Conservation (phyloP, 2,113 vertebrate species). For the Ailurus styani region DNA sequence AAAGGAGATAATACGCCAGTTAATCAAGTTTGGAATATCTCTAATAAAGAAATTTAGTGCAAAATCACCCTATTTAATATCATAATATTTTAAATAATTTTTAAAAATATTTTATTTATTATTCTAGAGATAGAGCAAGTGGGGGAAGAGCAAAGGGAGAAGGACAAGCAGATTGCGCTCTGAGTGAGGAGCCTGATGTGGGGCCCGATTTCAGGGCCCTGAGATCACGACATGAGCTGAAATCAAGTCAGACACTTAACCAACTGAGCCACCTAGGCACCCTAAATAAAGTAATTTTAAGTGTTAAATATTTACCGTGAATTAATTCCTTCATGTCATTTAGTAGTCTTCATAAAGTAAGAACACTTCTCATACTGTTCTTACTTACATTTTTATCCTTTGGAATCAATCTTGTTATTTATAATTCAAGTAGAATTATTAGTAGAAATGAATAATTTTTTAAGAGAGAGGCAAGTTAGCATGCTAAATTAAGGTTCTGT, state of each 20-base stretch:
- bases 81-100: not conserved
- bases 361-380: not conserved
- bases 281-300: constrained; percentile 27
- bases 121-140: not conserved
- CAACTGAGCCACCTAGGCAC: not conserved
- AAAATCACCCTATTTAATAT: not conserved
- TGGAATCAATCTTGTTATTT: not conserved
- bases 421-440: constrained; percentile 27
- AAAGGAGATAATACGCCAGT: not conserved
- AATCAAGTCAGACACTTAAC: not conserved
- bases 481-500: not conserved
- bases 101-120: not conserved
- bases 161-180: not conserved
- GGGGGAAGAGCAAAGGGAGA: not conserved
- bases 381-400: constrained; percentile 2
- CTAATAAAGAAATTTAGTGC: not conserved
- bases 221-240: not conserved
- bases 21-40: not conserved
- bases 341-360: not conserved
- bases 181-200: not conserved
- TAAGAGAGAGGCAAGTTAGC: not conserved
- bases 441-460: constrained; percentile 14
- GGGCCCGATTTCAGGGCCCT: not conserved
- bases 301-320: not conserved
- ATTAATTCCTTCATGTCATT: not conserved